Conservation (phyloP, 1,140 invertebrate species). For the Drosophila setifemur region DNA sequence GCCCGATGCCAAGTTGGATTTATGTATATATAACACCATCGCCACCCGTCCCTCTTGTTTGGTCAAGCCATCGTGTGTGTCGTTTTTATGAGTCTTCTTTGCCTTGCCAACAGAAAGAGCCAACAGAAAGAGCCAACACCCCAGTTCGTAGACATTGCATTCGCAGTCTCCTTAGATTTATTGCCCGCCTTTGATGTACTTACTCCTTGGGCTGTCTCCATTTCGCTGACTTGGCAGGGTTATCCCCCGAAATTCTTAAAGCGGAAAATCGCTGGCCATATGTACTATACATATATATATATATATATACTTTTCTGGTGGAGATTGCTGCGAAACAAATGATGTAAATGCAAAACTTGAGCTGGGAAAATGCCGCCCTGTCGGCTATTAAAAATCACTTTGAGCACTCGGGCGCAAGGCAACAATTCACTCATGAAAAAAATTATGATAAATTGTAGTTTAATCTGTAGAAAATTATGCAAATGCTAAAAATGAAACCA, state of each 20-base stretch:
- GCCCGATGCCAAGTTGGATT: constrained; percentile 66
- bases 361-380: constrained; percentile 41
- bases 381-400: constrained; percentile 77
- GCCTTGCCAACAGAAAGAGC: background rate
- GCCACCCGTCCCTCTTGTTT: constrained; percentile 34
- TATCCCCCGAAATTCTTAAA: constrained; percentile 21
- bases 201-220: constrained; percentile 32
- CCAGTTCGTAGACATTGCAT: constrained; percentile 45
- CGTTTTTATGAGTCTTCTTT: constrained; percentile 43
- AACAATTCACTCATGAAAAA: constrained; percentile 51
- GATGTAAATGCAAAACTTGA: constrained; percentile 54
- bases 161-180: constrained; percentile 63
- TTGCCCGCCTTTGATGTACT: constrained; percentile 55
- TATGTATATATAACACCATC: constrained; percentile 56
- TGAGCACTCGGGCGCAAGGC: constrained; percentile 62
- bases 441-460: constrained; percentile 79
- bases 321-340: constrained; percentile 15
- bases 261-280: constrained; percentile 3
- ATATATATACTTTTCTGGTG: background rate
- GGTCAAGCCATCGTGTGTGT: constrained; percentile 71
- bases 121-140: background rate
- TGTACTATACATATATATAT: background rate
- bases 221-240: constrained; percentile 58
- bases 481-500: constrained; percentile 52
- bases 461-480: constrained; percentile 77